Conservation (phyloP, 2,888 invertebrate genomes). For the Eupithecia exiguata region DNA sequence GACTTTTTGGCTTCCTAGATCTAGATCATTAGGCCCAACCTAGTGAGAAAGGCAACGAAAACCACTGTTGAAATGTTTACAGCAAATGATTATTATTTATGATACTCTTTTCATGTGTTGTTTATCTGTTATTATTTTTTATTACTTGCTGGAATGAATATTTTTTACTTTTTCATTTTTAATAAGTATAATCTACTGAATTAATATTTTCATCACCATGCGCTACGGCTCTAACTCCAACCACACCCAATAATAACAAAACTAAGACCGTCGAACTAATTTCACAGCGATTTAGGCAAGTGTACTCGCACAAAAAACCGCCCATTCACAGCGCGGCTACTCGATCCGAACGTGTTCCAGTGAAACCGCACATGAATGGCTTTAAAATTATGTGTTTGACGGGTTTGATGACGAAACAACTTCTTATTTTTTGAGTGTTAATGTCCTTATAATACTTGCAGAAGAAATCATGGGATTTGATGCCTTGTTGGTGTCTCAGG, state of each 20-base stretch:
- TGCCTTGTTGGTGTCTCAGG: conserved; percentile 20
- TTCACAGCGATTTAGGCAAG: conserved; percentile 82
- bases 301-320: conserved; percentile 74
- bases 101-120: no score
- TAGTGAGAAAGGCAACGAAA: no score
- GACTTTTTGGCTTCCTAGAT: no score
- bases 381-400: conserved; percentile 40
- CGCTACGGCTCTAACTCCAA: conserved; percentile 23
- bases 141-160: no score
- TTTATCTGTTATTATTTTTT: no score
- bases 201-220: not conserved
- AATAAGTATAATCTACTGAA: no score
- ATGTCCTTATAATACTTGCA: conserved; percentile 39
- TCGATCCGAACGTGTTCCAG: conserved; percentile 51
- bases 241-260: conserved; percentile 52
- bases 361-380: conserved; percentile 59
- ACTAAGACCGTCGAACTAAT: conserved; percentile 68
- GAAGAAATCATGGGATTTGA: conserved; percentile 23
- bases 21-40: no score
- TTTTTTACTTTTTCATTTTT: no score
- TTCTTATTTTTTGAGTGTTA: conserved; percentile 40
- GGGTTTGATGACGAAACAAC: conserved; percentile 36
- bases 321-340: conserved; percentile 70
- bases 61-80: no score
- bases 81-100: no score